Evolutionary conservation across 1,140 invertebrate genomes (phyloP), one percentile per base, ranked within the genome.

Genomic region (Dendroctonus ponderosae): DNA sequence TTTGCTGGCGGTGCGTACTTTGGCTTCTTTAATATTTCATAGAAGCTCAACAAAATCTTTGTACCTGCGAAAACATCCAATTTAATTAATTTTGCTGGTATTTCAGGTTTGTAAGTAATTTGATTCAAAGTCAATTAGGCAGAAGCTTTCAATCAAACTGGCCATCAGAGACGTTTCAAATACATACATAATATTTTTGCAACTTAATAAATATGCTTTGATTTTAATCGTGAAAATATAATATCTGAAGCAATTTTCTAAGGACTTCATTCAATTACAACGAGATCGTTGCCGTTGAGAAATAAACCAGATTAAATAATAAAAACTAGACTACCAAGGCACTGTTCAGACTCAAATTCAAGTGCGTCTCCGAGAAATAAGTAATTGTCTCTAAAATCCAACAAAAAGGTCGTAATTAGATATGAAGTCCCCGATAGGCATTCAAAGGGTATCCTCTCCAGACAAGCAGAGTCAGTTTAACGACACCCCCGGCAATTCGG

Each of bases 351-450:
- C 51, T 53, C 12, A 46, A 46, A 53, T 5, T 26, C 26, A 53
- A 53, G 26, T 26, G 9, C 6, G 12, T 15, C 12, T 53, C 59
- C n/a, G 26, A 6, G n/a, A 61, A 39, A 61, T 53, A 62, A 46
- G 15, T 38, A 62, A 15, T 52, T 52, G 39, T 39, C 49, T 42
- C 49, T 53, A 64, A 64, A 64, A 64, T 54, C 43, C 52, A 48
- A 52, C 56, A 65, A 58, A 65, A 65, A 65, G 43, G 26, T 56
- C 63, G 52, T 58, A 65, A 65, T 65, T 65, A 65, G 63, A 65
- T 65, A 65, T 58, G 50, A 58, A 57, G 44, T 57, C 54, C 53
- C 63, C 63, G 48, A 65, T 49, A 58, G 53, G 37, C 62, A 46
- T 64, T 56, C 42, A 64, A 56, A 56, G 51, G 51, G 52, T 46